Evolutionary conservation across 2,888 invertebrate species (phyloP), one percentile per base, ranked within the genome.

Genomic region (Cosmia pyralina): DNA sequence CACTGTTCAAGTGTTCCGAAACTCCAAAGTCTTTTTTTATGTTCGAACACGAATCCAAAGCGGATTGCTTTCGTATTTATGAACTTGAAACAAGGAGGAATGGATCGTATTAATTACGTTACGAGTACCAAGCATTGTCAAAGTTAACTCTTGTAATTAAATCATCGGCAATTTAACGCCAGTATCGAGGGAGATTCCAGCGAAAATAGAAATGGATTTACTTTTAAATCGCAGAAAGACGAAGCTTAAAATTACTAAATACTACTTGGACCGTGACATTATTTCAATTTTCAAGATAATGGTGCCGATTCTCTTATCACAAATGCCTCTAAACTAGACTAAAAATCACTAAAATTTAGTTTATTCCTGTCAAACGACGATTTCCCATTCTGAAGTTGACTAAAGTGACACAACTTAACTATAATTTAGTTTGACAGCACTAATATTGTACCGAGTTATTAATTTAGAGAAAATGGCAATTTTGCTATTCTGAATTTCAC

Each of bases 71-170:
- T 73, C 74, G 48, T 62, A 70, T 79, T 79, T 53, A 60, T 83
- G 69, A 79, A 83, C 74, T 83, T 83, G 65, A 58, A 72, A 66
- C 68, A 70, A 68, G 57, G 17, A 68, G 57, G 67, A 80, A 69
- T 67, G 79, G 73, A 70, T 83, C 68, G 75, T 11, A 70, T 82
- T 83, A 79, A 83, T 75, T 74, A 79, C 78, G 53, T 73, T 34
- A 77, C 59, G 48, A 66, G 71, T 62, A 66, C 68, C 65, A n/a
- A 66, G 68, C 60, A 70, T 84, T 84, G 82, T 84, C 68, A 70
- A 84, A 82, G 77, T 81, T 84, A 71, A 68, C 48, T 77, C 78
- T 65, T 59, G 44, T 81, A 81, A 82, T 84, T 70, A 69, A 84
- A 84, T 80, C 72, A 72, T 72, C 77, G 59, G 64, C 65, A 78